Evolutionary conservation across 2,888 invertebrate species (phyloP).

Genomic region (Anthophora plumipes): DNA sequence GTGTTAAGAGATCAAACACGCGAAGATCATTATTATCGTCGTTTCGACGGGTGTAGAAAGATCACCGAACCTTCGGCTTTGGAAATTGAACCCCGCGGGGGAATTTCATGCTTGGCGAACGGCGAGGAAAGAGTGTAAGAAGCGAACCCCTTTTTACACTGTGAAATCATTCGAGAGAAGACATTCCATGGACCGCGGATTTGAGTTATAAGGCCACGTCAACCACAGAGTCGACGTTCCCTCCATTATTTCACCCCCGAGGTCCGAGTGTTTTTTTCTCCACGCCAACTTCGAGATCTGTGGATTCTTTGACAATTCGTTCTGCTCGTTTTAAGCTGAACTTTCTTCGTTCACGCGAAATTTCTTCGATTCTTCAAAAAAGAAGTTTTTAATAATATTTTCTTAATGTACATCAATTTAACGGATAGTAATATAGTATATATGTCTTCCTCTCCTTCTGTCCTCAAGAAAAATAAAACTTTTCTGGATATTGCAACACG

Average conservation of each 20-base stretch:
- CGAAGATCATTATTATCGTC: slow-evolving; percentile 42
- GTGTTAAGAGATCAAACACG: slow-evolving; percentile 71
- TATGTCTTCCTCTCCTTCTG: too few species aligned
- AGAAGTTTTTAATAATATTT: too few species aligned
- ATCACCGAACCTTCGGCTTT: slow-evolving; percentile 73
- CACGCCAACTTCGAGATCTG: slow-evolving; percentile 8
- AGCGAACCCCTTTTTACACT: not conserved
- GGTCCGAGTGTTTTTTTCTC: slow-evolving; percentile 31
- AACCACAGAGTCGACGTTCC: slow-evolving; percentile 3
- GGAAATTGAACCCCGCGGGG: slow-evolving; percentile 41
- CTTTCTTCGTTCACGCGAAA: not conserved
- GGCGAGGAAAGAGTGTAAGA: slow-evolving; percentile 18
- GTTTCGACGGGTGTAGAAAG: slow-evolving; percentile 56
- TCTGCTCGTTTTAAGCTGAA: too few species aligned
- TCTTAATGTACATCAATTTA: too few species aligned
- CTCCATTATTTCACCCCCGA: slow-evolving; percentile 25
- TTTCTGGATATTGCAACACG: too few species aligned
- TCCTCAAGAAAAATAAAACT: too few species aligned
- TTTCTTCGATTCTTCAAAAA: too few species aligned
- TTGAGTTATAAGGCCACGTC: slow-evolving; percentile 39
- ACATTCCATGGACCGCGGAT: slow-evolving; percentile 7
- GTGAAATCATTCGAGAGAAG: slow-evolving; percentile 8
- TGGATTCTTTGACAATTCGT: not conserved
- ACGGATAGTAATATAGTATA: too few species aligned
- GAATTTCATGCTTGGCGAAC: not conserved